Evolutionary conservation across 2,797 vertebrate genomes (phyloP), one percentile per base, ranked within the genome.

Genomic region (Mormyrus proboscirostris): DNA sequence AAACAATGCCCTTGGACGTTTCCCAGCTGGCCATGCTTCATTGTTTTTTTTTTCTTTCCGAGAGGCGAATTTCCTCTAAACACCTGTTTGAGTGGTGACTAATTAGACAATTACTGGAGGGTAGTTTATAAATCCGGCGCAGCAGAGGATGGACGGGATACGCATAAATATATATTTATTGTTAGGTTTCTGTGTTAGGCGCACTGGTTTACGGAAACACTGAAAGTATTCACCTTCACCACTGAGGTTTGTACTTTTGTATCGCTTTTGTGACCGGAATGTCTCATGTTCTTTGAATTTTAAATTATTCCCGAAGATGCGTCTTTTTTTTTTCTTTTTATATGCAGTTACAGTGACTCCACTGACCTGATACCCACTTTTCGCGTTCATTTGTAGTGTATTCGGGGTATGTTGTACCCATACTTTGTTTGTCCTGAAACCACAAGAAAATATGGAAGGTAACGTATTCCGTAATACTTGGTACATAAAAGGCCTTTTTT

Each of bases 361-460:
- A 25, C 41, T 51, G 53, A 14, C 51, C 8, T 88, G 9, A 88
- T 73, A 47, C 47, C 47, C 14, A 79, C 33, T 44, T 19, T 41
- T 25, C 29, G 3, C 84, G 88, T 90, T 86, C 6, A 16, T 38
- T 51, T 57, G 50, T 25, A 93, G 92, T 91, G 89, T 92, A 44
- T 87, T 89, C 91, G 89, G 84, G 87, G 91, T 93, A 91, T 92
- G 90, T 92, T 88, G 92, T 92, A 89, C 92, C 91, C 88, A 91
- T 93, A 91, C 89, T 73, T 53, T 89, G 90, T 90, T 91, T 76
- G 62, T 88, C 87, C 90, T 86, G 90, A 89, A 25, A 41, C 51
- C 83, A 55, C 69, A 62, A 88, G 33, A 89, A 90, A 55, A 89
- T 89, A 93, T 93, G 93, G 93, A 93, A 93, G 93, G 93, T 93